Conservation (phyloP, 1,140 invertebrate genomes). For the Macrosteles quadrilineatus region DNA sequence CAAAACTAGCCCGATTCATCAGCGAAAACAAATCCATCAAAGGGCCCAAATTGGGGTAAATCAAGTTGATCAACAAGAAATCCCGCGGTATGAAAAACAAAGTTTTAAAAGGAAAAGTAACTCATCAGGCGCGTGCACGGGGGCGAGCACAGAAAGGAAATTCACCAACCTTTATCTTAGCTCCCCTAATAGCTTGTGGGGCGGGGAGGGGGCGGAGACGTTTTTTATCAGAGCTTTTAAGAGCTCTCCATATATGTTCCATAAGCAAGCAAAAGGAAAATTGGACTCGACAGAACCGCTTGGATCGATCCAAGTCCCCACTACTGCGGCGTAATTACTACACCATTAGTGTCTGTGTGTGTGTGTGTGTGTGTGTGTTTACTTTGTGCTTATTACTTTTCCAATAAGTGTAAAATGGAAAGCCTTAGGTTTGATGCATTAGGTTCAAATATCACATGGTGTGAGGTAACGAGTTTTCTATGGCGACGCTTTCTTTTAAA, state of each 20-base stretch:
- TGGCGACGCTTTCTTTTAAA: too few species aligned
- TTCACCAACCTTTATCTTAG: slow-evolving; percentile 19
- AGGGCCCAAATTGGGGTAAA: background rate
- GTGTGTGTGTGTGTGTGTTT: slow-evolving; percentile 2
- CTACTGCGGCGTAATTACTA: background rate
- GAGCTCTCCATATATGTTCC: slow-evolving; percentile 31
- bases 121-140: background rate
- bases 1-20: too few species aligned
- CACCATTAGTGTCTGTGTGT: background rate
- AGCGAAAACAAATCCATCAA: slow-evolving; percentile 19
- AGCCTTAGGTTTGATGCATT: too few species aligned
- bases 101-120: slow-evolving; percentile 25
- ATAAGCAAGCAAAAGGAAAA: slow-evolving; percentile 26
- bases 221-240: slow-evolving; percentile 32
- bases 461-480: too few species aligned
- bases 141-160: slow-evolving; percentile 9
- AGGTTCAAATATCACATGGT: too few species aligned
- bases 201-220: background rate
- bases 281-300: slow-evolving; percentile 13
- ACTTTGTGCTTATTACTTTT: background rate
- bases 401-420: background rate
- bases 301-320: slow-evolving; percentile 8
- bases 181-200: slow-evolving; percentile 20
- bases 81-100: slow-evolving; percentile 13
- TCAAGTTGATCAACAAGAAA: slow-evolving; percentile 7